phyloP scores from a whole-genome alignment of 2,797 vertebrate species.

The Sebastes oblongus region DNA sequence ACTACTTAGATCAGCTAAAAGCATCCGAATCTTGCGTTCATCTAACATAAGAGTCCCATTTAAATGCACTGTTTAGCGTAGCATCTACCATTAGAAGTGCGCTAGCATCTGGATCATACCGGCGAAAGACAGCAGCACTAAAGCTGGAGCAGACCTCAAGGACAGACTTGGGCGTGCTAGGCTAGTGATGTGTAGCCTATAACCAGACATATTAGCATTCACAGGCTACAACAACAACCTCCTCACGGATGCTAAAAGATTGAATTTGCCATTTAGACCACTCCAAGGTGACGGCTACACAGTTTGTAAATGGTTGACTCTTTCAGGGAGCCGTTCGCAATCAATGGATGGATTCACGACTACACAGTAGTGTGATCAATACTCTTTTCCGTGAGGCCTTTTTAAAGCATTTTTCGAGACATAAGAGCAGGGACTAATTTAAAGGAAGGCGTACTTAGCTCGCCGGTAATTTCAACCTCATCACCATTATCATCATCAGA shows the following conservation, averaged over 20 bases:
- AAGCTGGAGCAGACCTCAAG: conserved; percentile 33
- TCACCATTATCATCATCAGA: conserved; percentile 38
- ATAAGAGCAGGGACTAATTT: conserved; percentile 27
- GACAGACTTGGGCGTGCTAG: conserved; percentile 23
- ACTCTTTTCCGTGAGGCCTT: conserved; percentile 22
- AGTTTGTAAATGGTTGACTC: conserved; percentile 45
- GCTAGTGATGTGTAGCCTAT: conserved; percentile 36
- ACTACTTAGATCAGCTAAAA: conserved; percentile 25
- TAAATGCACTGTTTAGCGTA: conserved; percentile 31
- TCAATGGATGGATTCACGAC: conserved; percentile 54
- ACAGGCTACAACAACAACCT: conserved; percentile 12
- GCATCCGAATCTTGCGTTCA: background rate
- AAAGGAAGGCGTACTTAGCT: conserved; percentile 19
- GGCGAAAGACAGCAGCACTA: conserved; percentile 1
- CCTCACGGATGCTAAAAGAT: conserved; percentile 6
- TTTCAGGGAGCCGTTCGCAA: conserved; percentile 13
- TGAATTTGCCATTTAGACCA: conserved; percentile 36
- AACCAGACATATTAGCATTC: conserved; percentile 41
- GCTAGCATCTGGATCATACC: conserved; percentile 25
- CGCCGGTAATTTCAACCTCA: conserved; percentile 13
- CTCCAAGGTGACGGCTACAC: conserved; percentile 44
- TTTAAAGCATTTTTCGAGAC: conserved; percentile 18
- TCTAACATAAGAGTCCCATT: conserved; percentile 23
- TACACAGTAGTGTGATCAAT: conserved; percentile 40
- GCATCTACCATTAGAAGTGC: conserved; percentile 16